Conservation (phyloP, 2,888 invertebrate species). For the Cataglyphis albicans region DNA sequence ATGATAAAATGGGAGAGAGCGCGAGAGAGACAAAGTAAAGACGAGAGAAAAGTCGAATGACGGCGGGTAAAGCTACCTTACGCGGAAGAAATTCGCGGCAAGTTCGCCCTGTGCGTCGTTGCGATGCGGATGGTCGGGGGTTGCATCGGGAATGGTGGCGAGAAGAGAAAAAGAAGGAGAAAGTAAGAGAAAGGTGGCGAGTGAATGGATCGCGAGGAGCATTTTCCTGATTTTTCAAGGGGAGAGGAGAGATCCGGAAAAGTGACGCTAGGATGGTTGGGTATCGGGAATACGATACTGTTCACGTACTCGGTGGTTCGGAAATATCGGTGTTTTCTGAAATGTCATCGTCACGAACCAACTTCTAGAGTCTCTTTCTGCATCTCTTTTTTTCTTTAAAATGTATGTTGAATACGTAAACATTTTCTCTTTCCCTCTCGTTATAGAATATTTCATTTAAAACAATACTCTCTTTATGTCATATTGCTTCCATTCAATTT, state of each 20-base stretch:
- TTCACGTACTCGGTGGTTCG: slow-evolving; percentile 48
- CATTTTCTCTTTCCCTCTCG: not conserved
- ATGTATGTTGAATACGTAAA: not conserved
- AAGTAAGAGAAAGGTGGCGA: not conserved
- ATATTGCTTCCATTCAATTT: not conserved
- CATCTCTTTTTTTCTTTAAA: not conserved
- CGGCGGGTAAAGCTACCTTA: slow-evolving; percentile 33
- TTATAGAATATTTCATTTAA: not conserved
- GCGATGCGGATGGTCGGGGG: slow-evolving; percentile 19
- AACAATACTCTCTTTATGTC: not conserved
- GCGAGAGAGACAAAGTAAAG: slow-evolving; percentile 9
- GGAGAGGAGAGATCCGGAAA: slow-evolving; percentile 14
- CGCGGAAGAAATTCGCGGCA: slow-evolving; percentile 50
- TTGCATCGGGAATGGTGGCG: slow-evolving; percentile 16
- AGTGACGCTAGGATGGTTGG: slow-evolving; percentile 19
- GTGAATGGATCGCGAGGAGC: slow-evolving; percentile 22
- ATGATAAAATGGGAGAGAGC: not conserved
- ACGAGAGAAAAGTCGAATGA: slow-evolving; percentile 28
- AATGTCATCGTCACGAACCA: slow-evolving; percentile 7
- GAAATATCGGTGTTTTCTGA: slow-evolving; percentile 51
- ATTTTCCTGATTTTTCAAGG: slow-evolving; percentile 44
- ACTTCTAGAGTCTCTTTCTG: not conserved
- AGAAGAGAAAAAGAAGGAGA: not conserved
- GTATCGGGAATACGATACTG: slow-evolving; percentile 48
- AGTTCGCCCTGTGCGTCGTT: slow-evolving; percentile 43